These are phyloP conservation scores for Etheostoma cragini DNA, from an alignment of 2,113 vertebrate species.

Conservation along the genomic window DNA sequence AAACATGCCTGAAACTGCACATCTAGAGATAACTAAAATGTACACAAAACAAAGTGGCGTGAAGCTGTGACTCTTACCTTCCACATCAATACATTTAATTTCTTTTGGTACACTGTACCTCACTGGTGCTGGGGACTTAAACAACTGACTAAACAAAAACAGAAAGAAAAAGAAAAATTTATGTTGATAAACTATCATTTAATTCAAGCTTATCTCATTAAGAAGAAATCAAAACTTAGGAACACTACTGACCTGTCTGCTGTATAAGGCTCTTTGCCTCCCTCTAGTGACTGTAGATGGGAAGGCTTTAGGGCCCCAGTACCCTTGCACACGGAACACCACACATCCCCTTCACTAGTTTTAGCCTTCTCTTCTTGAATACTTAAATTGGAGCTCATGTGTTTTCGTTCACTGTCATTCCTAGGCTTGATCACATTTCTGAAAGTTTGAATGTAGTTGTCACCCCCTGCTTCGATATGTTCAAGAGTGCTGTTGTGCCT, in stretches of 20 bases:
- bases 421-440: constrained; percentile 3
- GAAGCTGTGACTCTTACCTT: constrained; percentile 43
- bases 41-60: neutral
- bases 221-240: neutral
- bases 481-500: neutral
- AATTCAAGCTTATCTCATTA: neutral
- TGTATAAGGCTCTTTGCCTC: constrained; percentile 40
- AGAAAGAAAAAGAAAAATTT: neutral
- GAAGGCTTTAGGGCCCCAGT: constrained; percentile 11
- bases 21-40: constrained; percentile 16
- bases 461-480: neutral
- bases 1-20: neutral
- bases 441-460: neutral
- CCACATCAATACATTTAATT: neutral
- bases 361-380: neutral
- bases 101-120: constrained; percentile 17
- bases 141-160: constrained; percentile 36
- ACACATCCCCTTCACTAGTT: constrained; percentile 1
- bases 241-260: constrained; percentile 43
- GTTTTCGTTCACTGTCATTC: constrained; percentile 4
- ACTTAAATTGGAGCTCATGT: neutral
- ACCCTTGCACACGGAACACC: constrained; percentile 29
- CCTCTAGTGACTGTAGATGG: constrained; percentile 42
- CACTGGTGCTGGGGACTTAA: constrained; percentile 27
- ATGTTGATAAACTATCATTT: neutral